phyloP scores from a whole-genome alignment of 1,140 invertebrate species.

The Chlorops oryzae region DNA sequence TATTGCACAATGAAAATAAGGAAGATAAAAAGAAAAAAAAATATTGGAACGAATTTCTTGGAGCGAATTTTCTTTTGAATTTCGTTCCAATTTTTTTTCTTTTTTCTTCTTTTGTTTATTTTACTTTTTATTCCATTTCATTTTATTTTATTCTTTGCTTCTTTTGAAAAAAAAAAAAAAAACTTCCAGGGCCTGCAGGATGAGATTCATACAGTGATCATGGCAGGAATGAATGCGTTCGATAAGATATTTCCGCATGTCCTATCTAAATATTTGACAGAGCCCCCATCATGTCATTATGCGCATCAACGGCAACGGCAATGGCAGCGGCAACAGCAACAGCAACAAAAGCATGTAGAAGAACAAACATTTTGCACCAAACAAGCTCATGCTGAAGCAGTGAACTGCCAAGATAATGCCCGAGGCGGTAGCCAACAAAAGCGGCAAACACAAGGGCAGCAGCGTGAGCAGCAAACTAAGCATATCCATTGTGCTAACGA shows the following conservation, averaged over 20 bases:
- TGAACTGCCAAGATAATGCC: slow-evolving; percentile 42
- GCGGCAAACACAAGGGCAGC: slow-evolving; percentile 9
- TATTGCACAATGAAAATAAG: no score
- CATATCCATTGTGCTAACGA: slow-evolving; percentile 32
- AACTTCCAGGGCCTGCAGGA: slow-evolving; percentile 58
- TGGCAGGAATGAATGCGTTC: slow-evolving; percentile 46
- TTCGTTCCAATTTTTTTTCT: no score
- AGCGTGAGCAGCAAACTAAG: slow-evolving; percentile 29
- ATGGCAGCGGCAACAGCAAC: slow-evolving; percentile 2
- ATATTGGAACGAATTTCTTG: no score
- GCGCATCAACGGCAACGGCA: background rate
- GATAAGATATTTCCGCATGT: slow-evolving; percentile 48
- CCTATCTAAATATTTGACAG: slow-evolving; percentile 45
- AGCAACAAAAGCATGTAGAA: slow-evolving; percentile 13
- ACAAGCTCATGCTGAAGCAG: slow-evolving; percentile 32
- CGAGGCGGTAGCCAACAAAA: slow-evolving; percentile 36
- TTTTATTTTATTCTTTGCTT: slow-evolving; percentile 10
- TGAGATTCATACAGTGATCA: slow-evolving; percentile 50
- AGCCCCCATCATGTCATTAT: slow-evolving; percentile 14
- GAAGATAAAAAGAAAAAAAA: no score
- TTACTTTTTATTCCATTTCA: background rate
- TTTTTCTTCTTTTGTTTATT: no score
- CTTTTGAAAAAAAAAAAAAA: no score
- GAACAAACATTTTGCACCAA: slow-evolving; percentile 39
- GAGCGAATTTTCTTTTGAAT: no score